A percentile compares a stretch with the other conserved stretches of the same genome.
phyloP scores from a whole-genome alignment of 2,888 invertebrate genomes.

The Acronicta alni region DNA sequence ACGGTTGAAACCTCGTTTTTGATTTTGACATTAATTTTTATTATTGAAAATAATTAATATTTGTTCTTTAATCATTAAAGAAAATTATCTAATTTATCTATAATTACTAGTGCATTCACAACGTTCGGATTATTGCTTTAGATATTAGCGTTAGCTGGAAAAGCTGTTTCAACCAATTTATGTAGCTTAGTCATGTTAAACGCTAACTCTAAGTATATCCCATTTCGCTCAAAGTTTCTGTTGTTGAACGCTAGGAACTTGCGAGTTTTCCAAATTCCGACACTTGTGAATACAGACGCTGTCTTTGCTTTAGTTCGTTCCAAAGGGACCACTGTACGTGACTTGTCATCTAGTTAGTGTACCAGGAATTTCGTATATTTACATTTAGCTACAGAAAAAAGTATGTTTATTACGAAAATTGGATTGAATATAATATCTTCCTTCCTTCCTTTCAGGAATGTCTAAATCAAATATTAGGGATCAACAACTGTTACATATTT shows the following conservation, averaged over 20 bases:
- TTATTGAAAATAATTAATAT: too few relatives aligned
- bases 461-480: too few relatives aligned
- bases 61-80: too few relatives aligned
- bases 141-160: slow-evolving; percentile 15
- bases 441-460: not conserved
- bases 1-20: too few relatives aligned
- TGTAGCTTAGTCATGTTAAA: slow-evolving; percentile 36
- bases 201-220: slow-evolving; percentile 29
- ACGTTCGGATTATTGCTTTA: slow-evolving; percentile 9
- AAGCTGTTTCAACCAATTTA: slow-evolving; percentile 18
- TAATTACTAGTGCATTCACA: slow-evolving; percentile 7
- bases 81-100: too few relatives aligned
- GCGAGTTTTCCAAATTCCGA: slow-evolving; percentile 45
- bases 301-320: slow-evolving; percentile 35
- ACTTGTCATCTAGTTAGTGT: slow-evolving; percentile 49
- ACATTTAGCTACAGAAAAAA: slow-evolving; percentile 31
- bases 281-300: slow-evolving; percentile 30
- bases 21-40: too few relatives aligned
- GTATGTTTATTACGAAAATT: slow-evolving; percentile 32
- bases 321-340: slow-evolving; percentile 51
- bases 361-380: slow-evolving; percentile 44
- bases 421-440: slow-evolving; percentile 5
- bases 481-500: too few relatives aligned
- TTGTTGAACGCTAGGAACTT: slow-evolving; percentile 45
- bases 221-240: slow-evolving; percentile 44